phyloP scores from a whole-genome alignment of 1,140 invertebrate species.

The Helicoverpa zea region DNA sequence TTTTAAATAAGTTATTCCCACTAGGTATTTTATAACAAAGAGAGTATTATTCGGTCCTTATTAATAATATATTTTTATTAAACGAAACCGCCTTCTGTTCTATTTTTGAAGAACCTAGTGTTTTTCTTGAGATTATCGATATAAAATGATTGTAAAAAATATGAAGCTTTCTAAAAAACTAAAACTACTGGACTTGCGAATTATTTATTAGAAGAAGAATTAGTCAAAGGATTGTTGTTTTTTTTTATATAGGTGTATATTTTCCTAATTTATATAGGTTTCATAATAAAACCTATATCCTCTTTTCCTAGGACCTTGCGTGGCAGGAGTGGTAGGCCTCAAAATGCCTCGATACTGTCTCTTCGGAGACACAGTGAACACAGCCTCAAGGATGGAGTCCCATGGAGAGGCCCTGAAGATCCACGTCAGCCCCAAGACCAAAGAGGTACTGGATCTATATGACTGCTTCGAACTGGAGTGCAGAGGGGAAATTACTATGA shows the following conservation, averaged over 20 bases:
- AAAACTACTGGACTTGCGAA: too few relatives aligned
- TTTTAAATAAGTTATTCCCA: background rate
- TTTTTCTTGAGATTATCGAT: too few relatives aligned
- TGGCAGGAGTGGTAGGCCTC: conserved; percentile 96
- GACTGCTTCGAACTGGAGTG: conserved; percentile 95
- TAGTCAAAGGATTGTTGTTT: too few relatives aligned
- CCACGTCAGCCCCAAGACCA: conserved; percentile 97
- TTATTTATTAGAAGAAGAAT: too few relatives aligned
- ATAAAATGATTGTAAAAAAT: too few relatives aligned
- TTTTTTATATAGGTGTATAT: too few relatives aligned
- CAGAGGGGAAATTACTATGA: conserved; percentile 97
- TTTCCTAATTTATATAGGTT: too few relatives aligned
- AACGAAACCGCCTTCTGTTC: background rate
- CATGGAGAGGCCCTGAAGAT: conserved; percentile 97
- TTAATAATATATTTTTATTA: background rate
- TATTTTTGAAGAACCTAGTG: too few relatives aligned
- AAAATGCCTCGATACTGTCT: conserved; percentile 98
- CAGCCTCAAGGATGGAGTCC: conserved; percentile 97
- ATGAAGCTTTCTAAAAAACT: too few relatives aligned
- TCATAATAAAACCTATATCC: too few relatives aligned
- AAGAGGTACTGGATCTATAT: conserved; percentile 95
- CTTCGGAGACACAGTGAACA: conserved; percentile 98
- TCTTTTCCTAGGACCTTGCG: conserved; percentile 90
- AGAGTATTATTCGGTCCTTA: background rate
- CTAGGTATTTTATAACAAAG: too few relatives aligned